phyloP scores from a whole-genome alignment of 30 jellyfish, hydroid and myxozoan species.

The Aurelia sp. region DNA sequence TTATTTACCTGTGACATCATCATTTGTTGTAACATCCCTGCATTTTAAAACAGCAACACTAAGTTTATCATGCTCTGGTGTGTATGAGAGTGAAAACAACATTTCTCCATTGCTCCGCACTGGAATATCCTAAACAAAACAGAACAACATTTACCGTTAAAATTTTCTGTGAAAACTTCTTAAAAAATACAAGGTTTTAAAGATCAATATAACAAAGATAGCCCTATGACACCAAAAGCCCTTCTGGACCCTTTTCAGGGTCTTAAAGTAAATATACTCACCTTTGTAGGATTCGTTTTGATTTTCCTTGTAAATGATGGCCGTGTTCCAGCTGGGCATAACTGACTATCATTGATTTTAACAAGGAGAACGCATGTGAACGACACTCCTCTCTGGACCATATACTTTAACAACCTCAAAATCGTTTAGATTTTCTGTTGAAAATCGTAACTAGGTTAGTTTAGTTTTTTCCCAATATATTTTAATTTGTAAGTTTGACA shows the following conservation, averaged over 20 bases:
- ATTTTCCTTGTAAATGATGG: conserved; percentile 71
- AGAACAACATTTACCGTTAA: neutral
- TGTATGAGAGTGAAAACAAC: conserved; percentile 59
- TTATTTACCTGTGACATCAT: conserved; percentile 66
- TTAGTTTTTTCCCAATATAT: too few relatives aligned
- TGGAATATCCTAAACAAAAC: conserved; percentile 51
- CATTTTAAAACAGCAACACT: conserved; percentile 60
- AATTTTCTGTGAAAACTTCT: neutral
- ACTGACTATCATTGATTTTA: conserved; percentile 36
- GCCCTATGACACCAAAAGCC: too few relatives aligned
- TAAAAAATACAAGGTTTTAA: too few relatives aligned
- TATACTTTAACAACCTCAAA: too few relatives aligned
- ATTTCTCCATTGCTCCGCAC: conserved; percentile 61
- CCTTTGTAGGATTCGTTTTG: conserved; percentile 7
- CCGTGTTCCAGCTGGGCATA: conserved; percentile 71
- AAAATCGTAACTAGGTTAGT: too few relatives aligned
- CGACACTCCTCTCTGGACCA: neutral
- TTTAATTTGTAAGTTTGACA: too few relatives aligned
- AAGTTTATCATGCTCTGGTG: conserved; percentile 62
- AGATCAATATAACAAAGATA: too few relatives aligned
- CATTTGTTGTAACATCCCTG: conserved; percentile 54
- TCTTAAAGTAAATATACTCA: neutral
- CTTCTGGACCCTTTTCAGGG: too few relatives aligned
- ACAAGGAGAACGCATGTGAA: conserved; percentile 56
- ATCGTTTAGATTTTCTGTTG: too few relatives aligned